Evolutionary conservation across 1,140 invertebrate species (phyloP), one percentile per base, ranked within the genome.

Genomic region (Eriosoma lanigerum): DNA sequence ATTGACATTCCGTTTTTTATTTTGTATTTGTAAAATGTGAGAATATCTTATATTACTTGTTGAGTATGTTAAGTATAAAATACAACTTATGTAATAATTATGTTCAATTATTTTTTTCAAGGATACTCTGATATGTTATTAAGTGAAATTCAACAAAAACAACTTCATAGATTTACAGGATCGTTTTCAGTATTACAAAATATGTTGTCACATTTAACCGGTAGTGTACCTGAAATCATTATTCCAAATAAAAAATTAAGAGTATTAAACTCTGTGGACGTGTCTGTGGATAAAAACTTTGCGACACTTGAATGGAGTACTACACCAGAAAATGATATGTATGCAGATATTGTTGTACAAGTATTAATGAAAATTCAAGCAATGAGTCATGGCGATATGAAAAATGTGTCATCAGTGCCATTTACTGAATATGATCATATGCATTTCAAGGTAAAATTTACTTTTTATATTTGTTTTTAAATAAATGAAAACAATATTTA

Each of bases 301-400:
- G 91, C 96, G 5, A 91, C 93, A 0, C 88, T 98, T 68, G 86
- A 95, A 89, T 99, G 98, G 98, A 87, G 92, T 21, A 94, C 96
- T 21, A 96, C 93, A 85, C 96, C 97, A 15, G 92, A 98, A 24
- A 94, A 96, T 84, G 97, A 99, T 86, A 98, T 99, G 95, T 98
- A 95, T 87, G 96, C 97, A 1, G 97, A 99, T 88, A 93, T 96
- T 24, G 92, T 98, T 17, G 87, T 98, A 48, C 93, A 94, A 13
- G 94, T 90, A 58, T 78, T 78, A 8, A 78, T 78, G 75, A 78
- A 58, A 46, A 78, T 78, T 60, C 75, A 78, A 32, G 3, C 38
- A 62, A 78, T 78, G 75, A 62, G 24, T 17, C 56, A 78, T n/a
- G 44, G 75, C 10, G 75, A 78, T 81, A 86, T 89, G 84, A 84